Evolutionary conservation across 2,888 invertebrate genomes (phyloP).

Genomic region (Hyposoter didymator): DNA sequence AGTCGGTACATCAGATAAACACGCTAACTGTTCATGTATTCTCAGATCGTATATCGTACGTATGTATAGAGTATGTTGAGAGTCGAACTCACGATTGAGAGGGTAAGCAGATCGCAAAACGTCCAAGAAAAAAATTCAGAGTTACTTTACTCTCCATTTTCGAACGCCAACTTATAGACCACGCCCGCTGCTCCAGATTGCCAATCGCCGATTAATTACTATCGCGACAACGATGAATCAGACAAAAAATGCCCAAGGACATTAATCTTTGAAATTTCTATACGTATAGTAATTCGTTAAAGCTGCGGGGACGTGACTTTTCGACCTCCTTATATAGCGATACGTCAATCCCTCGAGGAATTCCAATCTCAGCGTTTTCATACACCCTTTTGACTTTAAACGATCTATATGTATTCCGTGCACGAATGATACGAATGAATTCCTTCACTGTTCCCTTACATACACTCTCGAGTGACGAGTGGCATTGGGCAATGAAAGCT

Average conservation of each 20-base stretch:
- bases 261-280: not conserved
- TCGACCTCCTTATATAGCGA: not conserved
- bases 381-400: conserved; percentile 19
- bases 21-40: conserved; percentile 31
- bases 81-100: not conserved
- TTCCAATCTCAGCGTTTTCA: not conserved
- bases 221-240: not conserved
- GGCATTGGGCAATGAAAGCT: conserved; percentile 47
- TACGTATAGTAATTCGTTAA: not conserved
- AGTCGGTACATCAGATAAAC: conserved; percentile 33
- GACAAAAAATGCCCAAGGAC: not conserved
- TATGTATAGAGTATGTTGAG: conserved; percentile 10
- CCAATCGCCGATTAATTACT: not conserved
- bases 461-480: conserved; percentile 51
- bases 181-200: not conserved
- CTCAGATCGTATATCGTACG: conserved; percentile 1
- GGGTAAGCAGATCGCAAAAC: not conserved
- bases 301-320: not conserved
- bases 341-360: not conserved
- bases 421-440: conserved; percentile 59
- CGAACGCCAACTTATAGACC: not conserved
- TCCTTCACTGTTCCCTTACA: conserved; percentile 35
- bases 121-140: not conserved
- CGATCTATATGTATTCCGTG: conserved; percentile 33
- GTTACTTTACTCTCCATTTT: not conserved